Percentiles rank a stretch among this genome's conserved stretches.
Evolutionary conservation across 2,797 vertebrate species (phyloP).

Genomic region (Lutra lutra): DNA sequence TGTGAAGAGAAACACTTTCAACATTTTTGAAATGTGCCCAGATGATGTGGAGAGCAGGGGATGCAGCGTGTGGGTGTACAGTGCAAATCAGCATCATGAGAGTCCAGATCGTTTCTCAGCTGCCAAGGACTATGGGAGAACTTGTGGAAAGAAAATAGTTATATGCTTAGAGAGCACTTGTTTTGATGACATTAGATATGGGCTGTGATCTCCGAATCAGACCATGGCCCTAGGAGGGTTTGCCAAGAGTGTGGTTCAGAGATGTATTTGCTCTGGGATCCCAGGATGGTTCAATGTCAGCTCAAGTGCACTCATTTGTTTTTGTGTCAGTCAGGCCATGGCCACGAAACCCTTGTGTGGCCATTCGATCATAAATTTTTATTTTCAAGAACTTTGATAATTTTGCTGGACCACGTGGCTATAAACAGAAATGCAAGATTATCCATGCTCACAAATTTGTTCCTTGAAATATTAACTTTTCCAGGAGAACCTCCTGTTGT

Average conservation of each 20-base stretch:
- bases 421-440: neutral
- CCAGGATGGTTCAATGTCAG: neutral
- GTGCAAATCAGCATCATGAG: neutral
- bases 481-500: neutral
- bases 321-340: neutral
- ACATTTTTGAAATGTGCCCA: neutral
- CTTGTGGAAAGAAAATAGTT: neutral
- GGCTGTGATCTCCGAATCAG: neutral
- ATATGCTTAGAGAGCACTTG: neutral
- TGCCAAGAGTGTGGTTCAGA: neutral
- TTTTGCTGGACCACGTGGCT: neutral
- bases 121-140: neutral
- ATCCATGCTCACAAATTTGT: neutral
- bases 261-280: neutral
- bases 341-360: neutral
- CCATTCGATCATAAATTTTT: neutral
- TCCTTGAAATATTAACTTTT: neutral
- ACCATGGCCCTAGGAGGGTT: neutral
- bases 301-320: neutral
- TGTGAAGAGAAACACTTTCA: neutral
- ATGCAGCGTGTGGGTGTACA: neutral
- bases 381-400: neutral
- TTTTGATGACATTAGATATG: neutral
- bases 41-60: neutral
- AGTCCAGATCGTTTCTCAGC: neutral